These are phyloP conservation scores for Morphnarchus princeps DNA, from an alignment of 2,113 vertebrate species.

Conservation along the genomic window DNA sequence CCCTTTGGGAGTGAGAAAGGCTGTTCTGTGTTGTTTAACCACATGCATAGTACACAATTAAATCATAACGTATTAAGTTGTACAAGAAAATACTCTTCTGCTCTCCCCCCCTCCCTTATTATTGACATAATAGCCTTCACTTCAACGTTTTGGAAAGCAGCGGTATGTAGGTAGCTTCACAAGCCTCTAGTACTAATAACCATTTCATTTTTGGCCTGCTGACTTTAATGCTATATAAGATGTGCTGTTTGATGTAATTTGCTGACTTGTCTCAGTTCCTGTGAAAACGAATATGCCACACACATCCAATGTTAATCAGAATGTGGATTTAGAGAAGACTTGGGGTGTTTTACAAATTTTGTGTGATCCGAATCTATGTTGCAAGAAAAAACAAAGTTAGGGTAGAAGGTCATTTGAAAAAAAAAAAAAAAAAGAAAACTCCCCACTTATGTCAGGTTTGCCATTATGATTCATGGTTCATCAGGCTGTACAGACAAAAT, in stretches of 20 bases:
- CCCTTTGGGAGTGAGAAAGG: neutral
- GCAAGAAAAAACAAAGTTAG: neutral
- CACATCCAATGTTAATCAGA: neutral
- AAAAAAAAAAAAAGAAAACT: neutral
- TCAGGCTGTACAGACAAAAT: neutral
- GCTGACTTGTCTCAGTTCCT: neutral
- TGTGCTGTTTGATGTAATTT: neutral
- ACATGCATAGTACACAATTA: neutral
- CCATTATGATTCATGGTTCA: neutral
- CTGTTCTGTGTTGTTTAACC: neutral
- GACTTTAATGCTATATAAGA: neutral
- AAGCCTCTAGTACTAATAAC: neutral
- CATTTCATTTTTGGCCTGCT: neutral
- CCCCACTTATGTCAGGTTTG: neutral
- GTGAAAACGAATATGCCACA: neutral
- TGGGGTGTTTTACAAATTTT: neutral
- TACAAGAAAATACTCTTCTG: neutral
- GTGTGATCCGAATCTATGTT: neutral
- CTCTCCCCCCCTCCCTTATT: neutral
- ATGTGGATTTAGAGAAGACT: neutral
- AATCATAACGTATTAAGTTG: neutral
- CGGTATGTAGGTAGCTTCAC: neutral
- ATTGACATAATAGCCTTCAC: neutral
- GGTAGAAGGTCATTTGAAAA: neutral
- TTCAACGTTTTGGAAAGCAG: neutral